Evolutionary conservation across 2,797 vertebrate genomes (phyloP).

Genomic region (Megalops cyprinoides): DNA sequence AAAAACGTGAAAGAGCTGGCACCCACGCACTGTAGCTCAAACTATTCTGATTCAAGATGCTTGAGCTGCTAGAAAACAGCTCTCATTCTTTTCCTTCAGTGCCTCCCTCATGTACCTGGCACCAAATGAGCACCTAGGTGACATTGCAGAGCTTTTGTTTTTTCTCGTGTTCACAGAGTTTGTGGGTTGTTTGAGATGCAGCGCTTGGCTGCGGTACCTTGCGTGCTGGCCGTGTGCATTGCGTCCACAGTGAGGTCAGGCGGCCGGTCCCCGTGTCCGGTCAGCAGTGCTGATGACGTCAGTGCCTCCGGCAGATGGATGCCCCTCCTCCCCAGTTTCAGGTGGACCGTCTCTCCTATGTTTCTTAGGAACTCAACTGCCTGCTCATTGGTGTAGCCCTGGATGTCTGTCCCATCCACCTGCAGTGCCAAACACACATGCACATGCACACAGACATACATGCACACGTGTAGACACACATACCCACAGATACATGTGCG

Average conservation of each 20-base stretch:
- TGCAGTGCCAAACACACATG: constrained; percentile 49
- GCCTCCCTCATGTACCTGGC: too few relatives aligned
- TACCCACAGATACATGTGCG: neutral
- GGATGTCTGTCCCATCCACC: constrained; percentile 90
- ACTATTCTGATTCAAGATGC: too few relatives aligned
- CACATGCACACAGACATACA: neutral
- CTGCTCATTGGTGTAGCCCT: constrained; percentile 89
- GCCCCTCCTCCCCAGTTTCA: constrained; percentile 79
- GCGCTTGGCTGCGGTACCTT: too few relatives aligned
- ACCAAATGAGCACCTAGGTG: too few relatives aligned
- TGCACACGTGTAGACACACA: neutral
- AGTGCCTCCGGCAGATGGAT: constrained; percentile 66
- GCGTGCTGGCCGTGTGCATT: constrained; percentile 41
- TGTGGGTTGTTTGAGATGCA: too few relatives aligned
- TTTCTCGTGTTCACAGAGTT: too few relatives aligned
- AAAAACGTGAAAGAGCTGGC: too few relatives aligned
- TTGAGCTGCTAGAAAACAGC: too few relatives aligned
- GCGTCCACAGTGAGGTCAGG: constrained; percentile 52
- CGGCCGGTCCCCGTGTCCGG: constrained; percentile 55
- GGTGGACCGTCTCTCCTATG: constrained; percentile 80
- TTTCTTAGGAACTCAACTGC: constrained; percentile 85
- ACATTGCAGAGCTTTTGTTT: too few relatives aligned
- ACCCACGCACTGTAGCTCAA: too few relatives aligned
- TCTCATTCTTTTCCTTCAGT: too few relatives aligned
- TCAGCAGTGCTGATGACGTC: constrained; percentile 57